Evolutionary conservation across 1,140 invertebrate species (phyloP), one percentile per base, ranked within the genome.

Genomic region (Hyposmocoma kahamanoa): DNA sequence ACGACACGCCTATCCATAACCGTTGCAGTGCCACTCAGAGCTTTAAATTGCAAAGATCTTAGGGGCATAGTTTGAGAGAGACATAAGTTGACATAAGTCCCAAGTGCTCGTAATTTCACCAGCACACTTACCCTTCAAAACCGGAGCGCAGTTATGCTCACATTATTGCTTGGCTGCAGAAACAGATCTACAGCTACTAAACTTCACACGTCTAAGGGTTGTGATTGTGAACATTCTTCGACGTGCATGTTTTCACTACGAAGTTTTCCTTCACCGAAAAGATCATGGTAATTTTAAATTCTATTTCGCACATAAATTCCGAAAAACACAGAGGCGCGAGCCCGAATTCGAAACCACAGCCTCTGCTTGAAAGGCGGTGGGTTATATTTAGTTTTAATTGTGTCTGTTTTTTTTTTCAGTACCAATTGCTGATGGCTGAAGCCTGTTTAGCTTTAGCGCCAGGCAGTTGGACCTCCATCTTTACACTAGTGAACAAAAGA

Each of bases 391-490:
- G 11, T 17, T 17, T 47, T 42, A 2, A 18, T 8, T 19, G 3
- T 5, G 6, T 8, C 3, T 19, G 1, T 41, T 21, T 3, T 64
- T 41, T 45, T 39, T 76, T 83, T 34, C 61, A 83, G 82, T 78
- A 81, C 50, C 79, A 85, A 51, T 47, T 83, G 0, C 56, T 83
- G 20, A 81, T 83, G 81, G 68, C 71, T 1, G 50, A 78, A 65
- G 67, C 72, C 20, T 80, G 78, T 17, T 48, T 82, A 4, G 53
- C 54, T 19, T 48, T 80, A 9, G 65, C 70, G 9, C 47, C 71
- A 6, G 75, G 80, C 52, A 60, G 65, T 0, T 85, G 82, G 82
- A 67, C 70, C 1, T 47, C 56, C 2, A 46, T 57, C 8, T 48
- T 83, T 13, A 63, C 53, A 17, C 42, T 72, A 26, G 42, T 59